A percentile compares a stretch with the other conserved stretches of the same genome.
These are phyloP conservation scores for Neoitamus cyanurus DNA, from an alignment of 2,888 invertebrate species.

Conservation along the genomic window DNA sequence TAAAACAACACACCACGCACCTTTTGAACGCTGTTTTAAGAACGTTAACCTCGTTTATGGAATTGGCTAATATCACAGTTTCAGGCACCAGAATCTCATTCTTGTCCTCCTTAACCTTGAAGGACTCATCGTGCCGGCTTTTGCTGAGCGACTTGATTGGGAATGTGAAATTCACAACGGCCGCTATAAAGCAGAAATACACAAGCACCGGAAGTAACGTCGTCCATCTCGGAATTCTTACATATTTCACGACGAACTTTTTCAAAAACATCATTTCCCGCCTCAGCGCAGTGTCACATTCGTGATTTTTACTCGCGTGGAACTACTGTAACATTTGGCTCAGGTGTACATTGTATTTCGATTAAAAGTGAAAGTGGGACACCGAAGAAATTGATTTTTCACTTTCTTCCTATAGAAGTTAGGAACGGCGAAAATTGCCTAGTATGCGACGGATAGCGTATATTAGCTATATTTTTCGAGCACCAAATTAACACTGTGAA, in stretches of 20 bases:
- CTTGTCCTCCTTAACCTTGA: slow-evolving; percentile 50
- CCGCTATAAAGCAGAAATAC: slow-evolving; percentile 69
- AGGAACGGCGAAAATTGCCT: neutral
- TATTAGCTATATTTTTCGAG: neutral
- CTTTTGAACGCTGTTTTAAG: slow-evolving; percentile 68
- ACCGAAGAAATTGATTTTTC: slow-evolving; percentile 35
- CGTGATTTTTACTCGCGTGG: neutral
- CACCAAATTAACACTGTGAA: neutral
- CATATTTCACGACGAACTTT: slow-evolving; percentile 62
- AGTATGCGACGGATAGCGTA: too few relatives aligned
- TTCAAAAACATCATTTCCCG: slow-evolving; percentile 58
- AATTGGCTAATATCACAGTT: slow-evolving; percentile 69
- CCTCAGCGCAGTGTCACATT: neutral
- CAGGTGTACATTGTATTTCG: neutral
- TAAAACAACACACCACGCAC: slow-evolving; percentile 64
- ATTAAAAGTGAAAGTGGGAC: slow-evolving; percentile 41
- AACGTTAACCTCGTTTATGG: slow-evolving; percentile 65
- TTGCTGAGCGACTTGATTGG: neutral
- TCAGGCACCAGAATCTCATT: slow-evolving; percentile 64
- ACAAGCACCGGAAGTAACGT: slow-evolving; percentile 69
- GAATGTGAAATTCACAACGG: slow-evolving; percentile 69
- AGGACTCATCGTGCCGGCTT: neutral
- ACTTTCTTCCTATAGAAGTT: slow-evolving; percentile 1
- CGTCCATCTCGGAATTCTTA: slow-evolving; percentile 68
- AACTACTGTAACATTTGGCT: neutral